Percentiles rank a stretch among this genome's conserved stretches.
phyloP scores from a whole-genome alignment of 2,797 vertebrate species.

The Sylvilagus floridanus region DNA sequence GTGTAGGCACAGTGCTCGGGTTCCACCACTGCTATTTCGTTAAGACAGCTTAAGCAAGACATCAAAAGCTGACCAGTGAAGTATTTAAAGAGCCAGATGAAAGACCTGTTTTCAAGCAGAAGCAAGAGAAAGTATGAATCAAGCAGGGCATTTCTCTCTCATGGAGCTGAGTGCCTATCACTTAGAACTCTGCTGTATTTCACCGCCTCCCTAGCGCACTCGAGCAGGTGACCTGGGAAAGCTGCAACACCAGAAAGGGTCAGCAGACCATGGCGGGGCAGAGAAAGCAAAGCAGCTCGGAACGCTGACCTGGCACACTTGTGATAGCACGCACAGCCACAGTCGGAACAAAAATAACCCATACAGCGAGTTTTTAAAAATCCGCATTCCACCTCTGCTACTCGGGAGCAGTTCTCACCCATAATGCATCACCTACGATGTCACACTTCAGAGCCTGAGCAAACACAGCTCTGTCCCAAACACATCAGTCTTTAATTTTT shows the following conservation, averaged over 20 bases:
- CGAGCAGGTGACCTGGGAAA: background rate
- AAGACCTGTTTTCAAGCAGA: background rate
- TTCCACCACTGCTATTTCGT: background rate
- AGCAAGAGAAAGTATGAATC: background rate
- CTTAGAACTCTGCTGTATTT: background rate
- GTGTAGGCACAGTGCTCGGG: background rate
- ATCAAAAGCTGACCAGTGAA: background rate
- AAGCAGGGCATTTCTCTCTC: background rate
- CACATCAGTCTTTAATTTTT: slow-evolving; percentile 69
- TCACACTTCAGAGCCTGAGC: slow-evolving; percentile 61
- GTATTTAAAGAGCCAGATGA: background rate
- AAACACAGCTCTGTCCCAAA: slow-evolving; percentile 61
- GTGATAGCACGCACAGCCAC: background rate
- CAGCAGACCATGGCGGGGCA: accelerated
- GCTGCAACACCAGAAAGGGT: background rate
- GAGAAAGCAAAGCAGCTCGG: background rate
- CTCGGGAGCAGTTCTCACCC: slow-evolving; percentile 39
- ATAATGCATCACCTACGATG: background rate
- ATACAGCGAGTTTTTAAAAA: background rate
- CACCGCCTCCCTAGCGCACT: background rate
- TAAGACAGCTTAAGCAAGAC: background rate
- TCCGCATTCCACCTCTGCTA: background rate
- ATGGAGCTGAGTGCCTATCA: background rate
- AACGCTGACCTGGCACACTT: background rate
- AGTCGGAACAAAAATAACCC: background rate